Base-by-base conservation (phyloP, 2,888 invertebrate species). In the Drosophila hamatofila region DNA sequence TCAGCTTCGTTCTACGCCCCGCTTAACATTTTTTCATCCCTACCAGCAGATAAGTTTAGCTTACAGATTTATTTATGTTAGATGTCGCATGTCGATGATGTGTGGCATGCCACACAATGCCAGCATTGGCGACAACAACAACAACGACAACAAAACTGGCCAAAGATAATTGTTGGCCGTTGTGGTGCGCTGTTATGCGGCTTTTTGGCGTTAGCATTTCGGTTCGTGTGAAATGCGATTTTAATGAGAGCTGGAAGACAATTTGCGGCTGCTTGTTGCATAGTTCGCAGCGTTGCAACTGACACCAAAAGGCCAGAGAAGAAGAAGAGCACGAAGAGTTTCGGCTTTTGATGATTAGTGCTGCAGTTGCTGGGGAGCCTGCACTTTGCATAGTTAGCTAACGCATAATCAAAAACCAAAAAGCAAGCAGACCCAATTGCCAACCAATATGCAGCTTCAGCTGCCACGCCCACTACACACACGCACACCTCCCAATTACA, bases 371-470 rank as follows among this genome's bases (percentile, higher is more conserved):
- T 44, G 49, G 2, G 21, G 5, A 9, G 48, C 27, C 48, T 11
- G 25, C 25, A 49, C 62, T 78, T 74, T 78, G 81, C 78, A 81
- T 81, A 76, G 75, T 63, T 67, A 70, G 77, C 73, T 56, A 52
- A 84, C 76, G 88, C 88, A 88, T 88, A 83, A 86, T 83, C 89
- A 88, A 88, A 83, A 81, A 73, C 59, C 70, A 70, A 67, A 84
- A 78, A 68, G 16, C 56, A 21, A 42, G 49, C 49, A 49, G 30
- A 21, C 49, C 42, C 30, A 6, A 39, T n/a, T 25, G 21, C 58
- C 18, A 59, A 46, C 41, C 58, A 44, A 58, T 55, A 42, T 27
- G 49, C 25, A 52, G 57, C 70, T 61, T 23, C 52, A 39, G 57
- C 44, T 30, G 49, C 58, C 57, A n/a, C 59, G 21, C 16, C 37